These are phyloP conservation scores for Cliona cf. orientalis DNA, from an alignment of 37 sponge, comb jelly and placozoan genomes.

Conservation along the genomic window DNA sequence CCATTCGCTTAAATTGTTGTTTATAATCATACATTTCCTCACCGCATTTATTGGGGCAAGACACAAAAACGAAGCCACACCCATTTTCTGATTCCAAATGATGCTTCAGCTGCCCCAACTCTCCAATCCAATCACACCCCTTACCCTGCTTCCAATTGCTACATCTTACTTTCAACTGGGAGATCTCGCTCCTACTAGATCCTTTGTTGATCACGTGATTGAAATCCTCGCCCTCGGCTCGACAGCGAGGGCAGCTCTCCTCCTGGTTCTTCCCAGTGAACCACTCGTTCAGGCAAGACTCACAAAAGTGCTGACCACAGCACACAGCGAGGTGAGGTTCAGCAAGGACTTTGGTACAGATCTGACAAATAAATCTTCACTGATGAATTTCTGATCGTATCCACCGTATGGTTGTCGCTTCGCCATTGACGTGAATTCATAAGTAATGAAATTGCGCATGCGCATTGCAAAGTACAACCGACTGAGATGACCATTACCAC, in stretches of 20 bases:
- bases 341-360: constrained; percentile 7
- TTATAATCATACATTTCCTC: not conserved
- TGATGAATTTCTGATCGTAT: constrained; percentile 1
- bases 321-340: constrained; percentile 10
- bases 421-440: too few species aligned
- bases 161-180: not conserved
- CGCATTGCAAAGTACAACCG: too few species aligned
- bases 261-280: not conserved
- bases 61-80: not conserved
- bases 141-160: not conserved
- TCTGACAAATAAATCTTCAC: not conserved
- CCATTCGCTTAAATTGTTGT: not conserved
- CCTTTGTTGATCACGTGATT: not conserved
- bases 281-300: constrained; percentile 12
- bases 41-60: constrained; percentile 3
- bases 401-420: too few species aligned
- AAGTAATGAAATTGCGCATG: too few species aligned
- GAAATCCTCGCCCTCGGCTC: not conserved
- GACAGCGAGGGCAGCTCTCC: constrained; percentile 24
- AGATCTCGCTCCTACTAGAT: not conserved
- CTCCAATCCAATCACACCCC: constrained; percentile 18
- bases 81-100: constrained; percentile 12
- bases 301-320: constrained; percentile 33
- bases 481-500: too few species aligned
- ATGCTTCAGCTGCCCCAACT: not conserved